Conservation (phyloP, 2,113 vertebrate genomes). For the Tursiops truncatus region DNA sequence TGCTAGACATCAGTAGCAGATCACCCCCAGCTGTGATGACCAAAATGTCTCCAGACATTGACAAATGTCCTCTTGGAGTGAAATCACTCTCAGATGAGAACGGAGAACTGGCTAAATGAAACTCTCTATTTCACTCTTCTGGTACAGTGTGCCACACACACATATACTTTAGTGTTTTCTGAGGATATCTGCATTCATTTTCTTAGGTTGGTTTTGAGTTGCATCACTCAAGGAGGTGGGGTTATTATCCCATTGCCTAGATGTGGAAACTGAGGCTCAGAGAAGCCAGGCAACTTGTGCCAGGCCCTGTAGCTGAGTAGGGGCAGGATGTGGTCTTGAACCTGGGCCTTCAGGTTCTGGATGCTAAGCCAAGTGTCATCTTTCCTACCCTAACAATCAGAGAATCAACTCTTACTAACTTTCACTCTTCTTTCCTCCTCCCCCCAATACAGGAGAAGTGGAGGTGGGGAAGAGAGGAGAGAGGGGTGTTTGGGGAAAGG, state of each 20-base stretch:
- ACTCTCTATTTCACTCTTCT: not conserved
- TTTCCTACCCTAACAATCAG: not conserved
- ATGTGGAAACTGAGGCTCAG: not conserved
- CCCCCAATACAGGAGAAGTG: not conserved
- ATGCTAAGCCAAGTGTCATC: accelerated
- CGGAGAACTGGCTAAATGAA: not conserved
- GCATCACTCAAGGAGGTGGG: not conserved
- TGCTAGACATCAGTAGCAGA: not conserved
- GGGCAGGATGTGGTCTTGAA: not conserved
- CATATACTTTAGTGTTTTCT: not conserved
- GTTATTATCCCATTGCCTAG: not conserved
- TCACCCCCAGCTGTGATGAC: not conserved
- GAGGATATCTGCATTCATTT: not conserved
- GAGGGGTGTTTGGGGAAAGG: not conserved
- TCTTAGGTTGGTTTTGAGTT: not conserved
- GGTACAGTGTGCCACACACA: accelerated
- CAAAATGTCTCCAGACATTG: not conserved
- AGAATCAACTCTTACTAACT: not conserved
- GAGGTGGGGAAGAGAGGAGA: not conserved
- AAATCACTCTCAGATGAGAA: not conserved
- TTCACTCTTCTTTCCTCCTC: not conserved
- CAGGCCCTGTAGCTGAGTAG: not conserved
- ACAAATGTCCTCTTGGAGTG: not conserved
- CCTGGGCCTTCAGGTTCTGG: too few species aligned
- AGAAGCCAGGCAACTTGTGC: not conserved